phyloP scores from a whole-genome alignment of 1,140 invertebrate species.

The Heliconius melpomene region DNA sequence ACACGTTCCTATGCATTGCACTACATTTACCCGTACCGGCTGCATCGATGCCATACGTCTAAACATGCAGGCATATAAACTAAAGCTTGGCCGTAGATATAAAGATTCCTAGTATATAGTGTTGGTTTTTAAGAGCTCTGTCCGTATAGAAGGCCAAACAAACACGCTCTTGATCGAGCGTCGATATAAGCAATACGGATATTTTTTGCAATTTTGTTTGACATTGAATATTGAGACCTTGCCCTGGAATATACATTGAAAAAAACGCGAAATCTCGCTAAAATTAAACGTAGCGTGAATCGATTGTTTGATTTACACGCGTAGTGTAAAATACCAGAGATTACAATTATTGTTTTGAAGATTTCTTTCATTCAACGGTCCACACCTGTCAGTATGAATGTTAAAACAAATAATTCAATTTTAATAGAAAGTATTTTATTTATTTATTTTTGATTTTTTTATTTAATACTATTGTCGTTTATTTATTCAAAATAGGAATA shows the following conservation, averaged over 20 bases:
- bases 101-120: constrained; percentile 18
- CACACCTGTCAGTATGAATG: background rate
- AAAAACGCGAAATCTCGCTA: background rate
- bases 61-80: constrained; percentile 8
- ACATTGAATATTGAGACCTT: constrained; percentile 23
- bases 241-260: constrained; percentile 10
- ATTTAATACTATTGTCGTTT: too few relatives aligned
- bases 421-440: background rate
- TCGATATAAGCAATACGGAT: constrained; percentile 9
- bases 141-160: constrained; percentile 22
- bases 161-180: constrained; percentile 9
- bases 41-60: background rate
- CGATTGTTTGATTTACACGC: constrained; percentile 3
- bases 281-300: constrained; percentile 3
- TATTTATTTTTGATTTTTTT: background rate
- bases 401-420: background rate
- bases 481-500: too few relatives aligned
- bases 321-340: constrained; percentile 3
- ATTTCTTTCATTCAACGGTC: background rate
- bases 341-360: background rate
- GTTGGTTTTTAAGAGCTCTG: constrained; percentile 16
- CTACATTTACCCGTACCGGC: background rate
- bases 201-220: constrained; percentile 13
- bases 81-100: constrained; percentile 13
- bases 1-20: background rate